These are phyloP conservation scores for Meghimatium bilineatum DNA, from an alignment of 2,888 invertebrate genomes.

Conservation along the genomic window DNA sequence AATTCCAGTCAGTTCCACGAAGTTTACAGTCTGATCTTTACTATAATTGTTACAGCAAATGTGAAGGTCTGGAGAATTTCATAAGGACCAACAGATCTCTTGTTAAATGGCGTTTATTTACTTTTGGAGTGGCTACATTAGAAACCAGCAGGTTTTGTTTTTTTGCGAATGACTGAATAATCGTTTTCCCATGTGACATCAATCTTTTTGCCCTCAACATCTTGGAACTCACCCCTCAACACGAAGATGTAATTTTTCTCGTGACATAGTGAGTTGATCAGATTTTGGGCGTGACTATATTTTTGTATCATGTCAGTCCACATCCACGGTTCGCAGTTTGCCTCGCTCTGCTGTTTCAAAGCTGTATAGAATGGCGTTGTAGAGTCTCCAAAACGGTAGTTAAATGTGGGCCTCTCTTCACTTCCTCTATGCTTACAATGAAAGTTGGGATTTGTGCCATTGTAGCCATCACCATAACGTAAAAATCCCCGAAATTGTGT, in stretches of 20 bases:
- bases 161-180: too few relatives aligned
- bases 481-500: slow-evolving; percentile 32
- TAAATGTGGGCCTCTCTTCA: slow-evolving; percentile 13
- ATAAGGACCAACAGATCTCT: too few relatives aligned
- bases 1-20: too few relatives aligned
- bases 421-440: slow-evolving; percentile 22
- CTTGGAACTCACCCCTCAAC: neutral
- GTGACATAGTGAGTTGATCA: neutral
- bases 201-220: neutral
- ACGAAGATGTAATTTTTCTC: neutral
- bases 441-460: slow-evolving; percentile 1
- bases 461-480: slow-evolving; percentile 21
- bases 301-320: neutral
- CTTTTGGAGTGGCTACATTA: too few relatives aligned
- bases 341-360: slow-evolving; percentile 11
- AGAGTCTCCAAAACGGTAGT: slow-evolving; percentile 13
- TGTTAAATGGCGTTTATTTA: too few relatives aligned
- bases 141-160: too few relatives aligned
- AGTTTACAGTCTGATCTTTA: too few relatives aligned
- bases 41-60: too few relatives aligned
- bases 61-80: too few relatives aligned
- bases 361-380: slow-evolving; percentile 14
- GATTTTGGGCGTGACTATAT: neutral
- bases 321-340: neutral
- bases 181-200: neutral